Base-by-base conservation (phyloP, 2,113 vertebrate species). In the Scolopax mira region DNA sequence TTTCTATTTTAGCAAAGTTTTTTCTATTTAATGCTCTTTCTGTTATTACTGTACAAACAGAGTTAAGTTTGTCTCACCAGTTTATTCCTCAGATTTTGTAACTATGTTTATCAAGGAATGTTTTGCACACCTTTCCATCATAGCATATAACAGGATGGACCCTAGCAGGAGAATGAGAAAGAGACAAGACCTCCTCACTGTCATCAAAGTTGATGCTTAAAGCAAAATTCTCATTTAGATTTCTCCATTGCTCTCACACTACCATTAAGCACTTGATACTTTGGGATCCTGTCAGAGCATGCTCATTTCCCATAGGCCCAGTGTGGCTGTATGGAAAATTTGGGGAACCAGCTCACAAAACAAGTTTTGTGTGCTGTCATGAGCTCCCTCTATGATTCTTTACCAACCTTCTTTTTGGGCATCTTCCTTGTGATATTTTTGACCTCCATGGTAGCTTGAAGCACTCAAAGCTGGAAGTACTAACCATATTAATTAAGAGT, bases 251-350 rank as follows among this genome's bases (percentile, higher is more conserved):
- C 11, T 11, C 14, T 72, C 55, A 66, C 24, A 10, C 8, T 61
- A 21, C 35, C 24, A 58, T 35, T 46, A 49, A 69, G 79, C 8
- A 30, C 61, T n/a, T 4, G 24, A 54, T 44, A 21, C 22, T 74
- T 65, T 66, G 18, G 57, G 37, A 13, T 39, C 41, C 35, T 61
- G 12, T 35, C 7, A 41, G 30, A 42, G 30, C 1, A 1, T 13
- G 2, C 6, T 44, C 1, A 0, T 52, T 71, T 88, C 55, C 27
- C 10, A 22, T 0, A 21, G 21, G 9, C 30, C 37, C 61, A 48
- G 16, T 4, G 31, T 82, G n/a, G 21, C 4, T 58, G 31, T 23
- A 13, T 44, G 51, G 28, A 42, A 71, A 62, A 74, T 18, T 2
- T 2, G 28, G 48, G 71, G 42, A 64, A 44, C 31, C 5, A 27